A percentile compares a stretch with the other conserved stretches of the same genome.
Conservation (phyloP, 2,113 vertebrate genomes). For the Poicephalus gulielmi region DNA sequence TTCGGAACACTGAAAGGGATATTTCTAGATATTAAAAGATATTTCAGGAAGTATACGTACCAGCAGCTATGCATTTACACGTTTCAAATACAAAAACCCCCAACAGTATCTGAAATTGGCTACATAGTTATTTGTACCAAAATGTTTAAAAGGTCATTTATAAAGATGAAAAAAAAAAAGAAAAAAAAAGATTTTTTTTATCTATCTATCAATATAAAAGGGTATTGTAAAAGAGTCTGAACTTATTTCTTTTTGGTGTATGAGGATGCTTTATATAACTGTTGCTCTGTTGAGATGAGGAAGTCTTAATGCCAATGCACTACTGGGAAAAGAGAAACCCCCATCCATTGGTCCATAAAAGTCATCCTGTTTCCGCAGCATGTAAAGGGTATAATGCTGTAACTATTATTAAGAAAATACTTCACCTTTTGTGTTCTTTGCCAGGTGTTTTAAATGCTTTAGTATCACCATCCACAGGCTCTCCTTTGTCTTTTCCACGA, state of each 20-base stretch:
- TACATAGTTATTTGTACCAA: background rate
- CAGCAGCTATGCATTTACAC: background rate
- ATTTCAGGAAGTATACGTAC: background rate
- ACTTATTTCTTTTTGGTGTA: background rate
- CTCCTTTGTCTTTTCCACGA: constrained; percentile 72
- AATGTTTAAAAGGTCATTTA: background rate
- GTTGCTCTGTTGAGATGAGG: background rate
- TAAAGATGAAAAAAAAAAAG: background rate
- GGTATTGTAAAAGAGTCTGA: background rate
- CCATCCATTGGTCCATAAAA: background rate
- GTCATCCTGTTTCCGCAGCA: background rate
- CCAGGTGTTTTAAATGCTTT: constrained; percentile 76
- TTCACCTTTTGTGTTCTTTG: constrained; percentile 81
- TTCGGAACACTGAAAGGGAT: background rate
- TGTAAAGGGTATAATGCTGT: background rate
- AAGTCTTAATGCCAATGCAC: background rate
- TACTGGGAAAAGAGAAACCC: background rate
- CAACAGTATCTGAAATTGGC: background rate
- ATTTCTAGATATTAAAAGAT: background rate
- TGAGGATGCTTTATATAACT: background rate
- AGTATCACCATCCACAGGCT: constrained; percentile 74
- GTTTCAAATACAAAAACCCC: background rate
- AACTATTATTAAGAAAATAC: background rate
- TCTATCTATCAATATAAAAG: background rate
- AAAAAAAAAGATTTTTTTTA: background rate